Evolutionary conservation across 2,888 invertebrate species (phyloP).

Genomic region (Philereme transversata): DNA sequence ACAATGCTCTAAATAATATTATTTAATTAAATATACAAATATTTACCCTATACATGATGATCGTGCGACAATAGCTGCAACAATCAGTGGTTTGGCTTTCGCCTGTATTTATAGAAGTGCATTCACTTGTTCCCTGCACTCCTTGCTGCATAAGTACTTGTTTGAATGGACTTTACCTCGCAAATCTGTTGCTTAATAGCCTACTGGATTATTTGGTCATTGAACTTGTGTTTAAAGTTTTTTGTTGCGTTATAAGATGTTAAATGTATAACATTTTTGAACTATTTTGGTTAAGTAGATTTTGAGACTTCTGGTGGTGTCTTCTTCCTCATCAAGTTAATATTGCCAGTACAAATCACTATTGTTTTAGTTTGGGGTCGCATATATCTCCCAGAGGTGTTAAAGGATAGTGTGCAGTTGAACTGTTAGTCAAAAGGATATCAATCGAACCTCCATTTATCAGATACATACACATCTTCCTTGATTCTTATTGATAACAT

Average conservation of each 20-base stretch:
- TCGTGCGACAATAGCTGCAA: constrained; percentile 59
- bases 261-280: too few relatives aligned
- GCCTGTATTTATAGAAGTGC: constrained; percentile 31
- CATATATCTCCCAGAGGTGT: too few relatives aligned
- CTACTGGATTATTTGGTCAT: constrained; percentile 25
- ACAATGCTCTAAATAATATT: neutral
- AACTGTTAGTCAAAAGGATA: too few relatives aligned
- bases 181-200: constrained; percentile 29
- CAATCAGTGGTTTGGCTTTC: constrained; percentile 41
- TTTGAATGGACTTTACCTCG: constrained; percentile 29
- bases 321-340: too few relatives aligned
- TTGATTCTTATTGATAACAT: too few relatives aligned
- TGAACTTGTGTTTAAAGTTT: constrained; percentile 28
- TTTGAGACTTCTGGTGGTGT: too few relatives aligned
- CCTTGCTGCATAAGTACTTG: constrained; percentile 5
- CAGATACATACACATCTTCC: too few relatives aligned
- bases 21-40: constrained; percentile 18
- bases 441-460: too few relatives aligned
- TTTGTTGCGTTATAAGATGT: constrained; percentile 2
- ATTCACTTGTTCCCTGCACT: constrained; percentile 28
- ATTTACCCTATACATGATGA: constrained; percentile 66
- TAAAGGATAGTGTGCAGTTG: too few relatives aligned
- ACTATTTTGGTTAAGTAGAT: too few relatives aligned
- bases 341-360: too few relatives aligned
- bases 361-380: too few relatives aligned